Evolutionary conservation across 2,888 invertebrate genomes (phyloP), one percentile per base, ranked within the genome.

Genomic region (Antheraea yamamai): DNA sequence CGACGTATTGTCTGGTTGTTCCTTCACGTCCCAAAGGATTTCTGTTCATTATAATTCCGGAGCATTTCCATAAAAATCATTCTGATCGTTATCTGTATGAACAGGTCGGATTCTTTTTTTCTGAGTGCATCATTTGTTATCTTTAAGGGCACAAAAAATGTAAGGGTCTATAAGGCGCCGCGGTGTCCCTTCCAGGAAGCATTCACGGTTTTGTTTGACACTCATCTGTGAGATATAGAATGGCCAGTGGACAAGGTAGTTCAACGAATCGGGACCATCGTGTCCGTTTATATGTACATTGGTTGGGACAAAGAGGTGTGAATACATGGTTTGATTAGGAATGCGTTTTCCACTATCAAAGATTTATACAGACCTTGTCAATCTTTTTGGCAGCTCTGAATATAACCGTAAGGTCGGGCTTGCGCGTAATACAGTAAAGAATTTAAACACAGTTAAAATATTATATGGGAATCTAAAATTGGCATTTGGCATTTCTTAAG

Each of bases 31-130:
- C 91, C 92, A 92, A 94, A 93, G 93, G 93, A 92, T 91, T 92
- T 87, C 88, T 90, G 89, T 91, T 93, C 89, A 89, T 93, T 93
- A 94, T 92, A 93, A 94, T 95, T 93, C 93, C 93, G 90, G 89
- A 92, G 88, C 89, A 93, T 94, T 95, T 93, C 93, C 93, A 95
- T 94, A 94, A 94, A 94, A 94, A 94, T 94, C 85, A 90, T 92
- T 92, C 88, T 82, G 94, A 94, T 94, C 91, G 90, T 93, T 94
- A 94, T 94, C 94, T 88, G 84, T 84, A 86, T 89, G 92, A 93
- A 92, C 94, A 95, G 95, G 94, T 95, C 94, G 92, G 91, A 90
- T 90, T 91, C 88, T 90, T 94, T 95, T 94, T 92, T 92, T 91
- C 86, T 84, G 88, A 89, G 90, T 87, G 90, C 91, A 92, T 94